Percentiles rank a stretch among this genome's conserved stretches.
Evolutionary conservation across 2,888 invertebrate species (phyloP).

Genomic region (Diplolepis rosae): DNA sequence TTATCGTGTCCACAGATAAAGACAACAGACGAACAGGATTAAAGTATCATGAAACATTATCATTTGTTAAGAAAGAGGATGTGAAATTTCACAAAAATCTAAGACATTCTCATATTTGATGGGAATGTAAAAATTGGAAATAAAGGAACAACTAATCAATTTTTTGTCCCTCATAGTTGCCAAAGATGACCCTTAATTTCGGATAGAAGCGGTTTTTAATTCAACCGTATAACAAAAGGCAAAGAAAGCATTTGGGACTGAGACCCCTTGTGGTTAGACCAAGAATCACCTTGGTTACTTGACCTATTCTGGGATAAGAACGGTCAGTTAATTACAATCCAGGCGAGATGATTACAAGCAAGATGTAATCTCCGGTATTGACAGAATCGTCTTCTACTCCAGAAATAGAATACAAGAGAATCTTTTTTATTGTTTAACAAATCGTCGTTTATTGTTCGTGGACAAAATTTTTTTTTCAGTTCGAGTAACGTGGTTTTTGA

Average conservation of each 20-base stretch:
- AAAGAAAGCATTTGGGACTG: constrained; percentile 30
- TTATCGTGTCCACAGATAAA: too few species aligned
- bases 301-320: constrained; percentile 37
- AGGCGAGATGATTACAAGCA: constrained; percentile 48
- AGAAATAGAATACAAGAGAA: constrained; percentile 13
- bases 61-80: too few species aligned
- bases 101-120: too few species aligned
- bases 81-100: too few species aligned
- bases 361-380: constrained; percentile 47
- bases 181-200: neutral
- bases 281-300: neutral
- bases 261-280: constrained; percentile 37
- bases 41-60: too few species aligned
- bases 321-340: constrained; percentile 45
- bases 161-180: too few species aligned
- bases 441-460: neutral
- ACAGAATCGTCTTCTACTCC: constrained; percentile 42
- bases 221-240: constrained; percentile 25
- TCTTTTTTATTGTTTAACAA: neutral
- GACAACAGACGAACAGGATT: too few species aligned
- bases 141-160: too few species aligned
- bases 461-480: neutral
- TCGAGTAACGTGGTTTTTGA: neutral
- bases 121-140: too few species aligned
- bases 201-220: neutral